Conservation (phyloP, 2,797 vertebrate genomes). For the Molossus molossus region DNA sequence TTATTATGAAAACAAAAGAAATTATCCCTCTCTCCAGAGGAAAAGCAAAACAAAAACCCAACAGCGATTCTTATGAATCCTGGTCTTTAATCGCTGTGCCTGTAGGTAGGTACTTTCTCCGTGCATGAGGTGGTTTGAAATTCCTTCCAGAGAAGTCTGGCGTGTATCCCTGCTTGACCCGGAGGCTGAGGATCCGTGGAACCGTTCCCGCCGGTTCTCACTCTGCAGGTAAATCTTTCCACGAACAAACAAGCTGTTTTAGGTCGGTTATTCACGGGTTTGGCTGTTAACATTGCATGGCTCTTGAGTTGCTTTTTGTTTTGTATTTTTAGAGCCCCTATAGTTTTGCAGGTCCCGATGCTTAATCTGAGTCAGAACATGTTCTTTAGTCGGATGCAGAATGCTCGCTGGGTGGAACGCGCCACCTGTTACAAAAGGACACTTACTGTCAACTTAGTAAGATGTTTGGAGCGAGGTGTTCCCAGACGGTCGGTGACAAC, state of each 20-base stretch:
- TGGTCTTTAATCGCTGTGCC: not conserved
- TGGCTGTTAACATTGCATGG: not conserved
- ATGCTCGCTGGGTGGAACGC: not conserved
- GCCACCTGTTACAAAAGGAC: not conserved
- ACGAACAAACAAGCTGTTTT: not conserved
- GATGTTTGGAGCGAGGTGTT: not conserved
- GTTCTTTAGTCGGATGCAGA: not conserved
- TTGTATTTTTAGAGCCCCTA: not conserved
- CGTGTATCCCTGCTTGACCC: not conserved
- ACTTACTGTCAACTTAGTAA: not conserved
- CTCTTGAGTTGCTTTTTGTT: not conserved
- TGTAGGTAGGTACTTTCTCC: not conserved
- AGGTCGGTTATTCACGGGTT: not conserved
- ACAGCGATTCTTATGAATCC: not conserved
- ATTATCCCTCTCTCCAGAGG: not conserved
- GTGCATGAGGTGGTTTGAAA: not conserved
- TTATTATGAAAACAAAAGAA: constrained; percentile 64
- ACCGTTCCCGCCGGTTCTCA: not conserved
- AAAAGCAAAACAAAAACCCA: not conserved
- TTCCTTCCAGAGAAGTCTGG: constrained; percentile 36
- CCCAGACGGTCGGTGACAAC: not conserved
- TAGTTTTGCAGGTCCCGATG: not conserved
- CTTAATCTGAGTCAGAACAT: not conserved
- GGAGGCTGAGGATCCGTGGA: not conserved
- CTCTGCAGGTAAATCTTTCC: constrained; percentile 46